These are phyloP conservation scores for Cygnus olor DNA, from an alignment of 2,797 vertebrate species.

Conservation along the genomic window DNA sequence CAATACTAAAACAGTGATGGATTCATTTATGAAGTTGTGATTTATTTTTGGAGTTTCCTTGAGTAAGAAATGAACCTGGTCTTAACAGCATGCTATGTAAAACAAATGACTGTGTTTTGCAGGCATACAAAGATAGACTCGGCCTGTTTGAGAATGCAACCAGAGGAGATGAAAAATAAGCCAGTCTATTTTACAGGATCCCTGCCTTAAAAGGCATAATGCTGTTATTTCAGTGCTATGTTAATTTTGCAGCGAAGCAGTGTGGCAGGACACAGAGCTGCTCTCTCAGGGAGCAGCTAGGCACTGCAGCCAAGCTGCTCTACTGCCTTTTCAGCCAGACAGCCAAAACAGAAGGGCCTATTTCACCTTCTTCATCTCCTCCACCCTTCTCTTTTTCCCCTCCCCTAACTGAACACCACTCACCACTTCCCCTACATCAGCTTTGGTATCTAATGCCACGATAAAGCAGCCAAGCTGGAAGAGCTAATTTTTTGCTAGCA, in stretches of 20 bases:
- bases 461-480: neutral
- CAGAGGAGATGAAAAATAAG: neutral
- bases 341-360: neutral
- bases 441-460: neutral
- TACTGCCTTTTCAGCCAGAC: neutral
- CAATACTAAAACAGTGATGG: neutral
- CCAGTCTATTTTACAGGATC: neutral
- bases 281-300: neutral
- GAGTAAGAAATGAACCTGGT: neutral
- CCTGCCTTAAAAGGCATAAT: neutral
- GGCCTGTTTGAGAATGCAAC: neutral
- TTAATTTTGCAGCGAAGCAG: neutral
- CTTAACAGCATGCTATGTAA: neutral
- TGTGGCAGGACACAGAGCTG: accelerated
- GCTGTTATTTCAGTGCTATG: neutral
- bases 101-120: neutral
- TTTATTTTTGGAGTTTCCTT: neutral
- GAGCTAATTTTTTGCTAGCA: neutral
- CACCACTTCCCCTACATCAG: neutral
- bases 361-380: neutral
- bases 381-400: neutral
- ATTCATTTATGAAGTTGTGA: neutral
- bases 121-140: neutral
- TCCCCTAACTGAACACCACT: accelerated
- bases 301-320: neutral